Base-by-base conservation (phyloP, 1,140 invertebrate genomes). In the Littorina saxatilis region DNA sequence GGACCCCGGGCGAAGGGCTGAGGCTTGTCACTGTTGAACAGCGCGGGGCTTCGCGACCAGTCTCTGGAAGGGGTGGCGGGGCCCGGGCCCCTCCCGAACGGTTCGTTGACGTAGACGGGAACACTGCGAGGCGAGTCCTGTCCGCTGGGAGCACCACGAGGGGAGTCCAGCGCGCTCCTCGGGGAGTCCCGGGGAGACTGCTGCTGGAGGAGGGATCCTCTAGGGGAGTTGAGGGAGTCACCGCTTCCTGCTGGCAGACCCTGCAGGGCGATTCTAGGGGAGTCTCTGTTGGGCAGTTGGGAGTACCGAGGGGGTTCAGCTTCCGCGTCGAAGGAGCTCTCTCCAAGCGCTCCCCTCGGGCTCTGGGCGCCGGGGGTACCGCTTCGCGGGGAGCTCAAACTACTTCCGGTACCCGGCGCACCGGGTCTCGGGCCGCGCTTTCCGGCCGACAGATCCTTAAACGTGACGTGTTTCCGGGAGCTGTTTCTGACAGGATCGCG, bases 391-490 rank as follows among this genome's bases (percentile, higher is more conserved):
- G n/a, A 39, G 58, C 68, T 37, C 37, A 15, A 20, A 15, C n/a
- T 23, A 17, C 43, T 72, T 63, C 61, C 61, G 37, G 32, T 40
- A 29, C 39, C 39, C 43, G 37, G 55, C 50, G 68, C 27, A 9
- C n/a, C 72, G 0, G 52, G 43, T 0, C 75, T 23, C 9, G n/a
- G 74, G 61, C 52, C 75, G 1, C 82, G 43, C n/a, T 84, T 80
- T 55, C 52, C 52, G n/a, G 79, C 66, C 32, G 40, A 50, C 55
- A 74, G 40, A 32, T 84, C 83, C 29, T 82, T 75, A 55, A 84
- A 84, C 13, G 83, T 84, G 52, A 84, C 83, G 70, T 84, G 83
- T 47, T 84, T 84, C 39, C 83, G 80, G 37, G 68, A 39, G 63
- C 83, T 79, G 27, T 47, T n/a, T 35, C 83, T n/a, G 43, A 84